phyloP scores from a whole-genome alignment of 2,888 invertebrate species.

The Spodoptera littoralis region DNA sequence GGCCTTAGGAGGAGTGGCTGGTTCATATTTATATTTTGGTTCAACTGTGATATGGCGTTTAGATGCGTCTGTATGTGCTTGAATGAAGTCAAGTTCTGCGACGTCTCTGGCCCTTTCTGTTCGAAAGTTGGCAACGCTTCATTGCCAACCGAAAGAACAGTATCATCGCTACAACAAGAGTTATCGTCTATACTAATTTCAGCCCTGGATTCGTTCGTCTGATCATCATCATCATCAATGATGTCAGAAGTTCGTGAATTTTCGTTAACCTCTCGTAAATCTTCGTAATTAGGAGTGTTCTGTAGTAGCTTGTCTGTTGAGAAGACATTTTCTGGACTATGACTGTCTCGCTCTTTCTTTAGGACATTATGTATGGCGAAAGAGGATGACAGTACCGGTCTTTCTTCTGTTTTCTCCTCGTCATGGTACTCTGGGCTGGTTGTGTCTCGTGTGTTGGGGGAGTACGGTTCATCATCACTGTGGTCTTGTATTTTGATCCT shows the following conservation, averaged over 20 bases:
- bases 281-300: conserved; percentile 82
- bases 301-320: conserved; percentile 84
- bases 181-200: conserved; percentile 87
- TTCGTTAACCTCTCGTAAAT: conserved; percentile 61
- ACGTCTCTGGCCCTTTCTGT: conserved; percentile 67
- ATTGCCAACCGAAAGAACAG: conserved; percentile 94
- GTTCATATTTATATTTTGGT: conserved; percentile 82
- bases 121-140: conserved; percentile 89
- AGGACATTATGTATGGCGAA: conserved; percentile 86
- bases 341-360: conserved; percentile 83
- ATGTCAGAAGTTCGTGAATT: conserved; percentile 71
- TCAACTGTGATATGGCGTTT: conserved; percentile 91
- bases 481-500: conserved; percentile 82
- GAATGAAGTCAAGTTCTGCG: conserved; percentile 86
- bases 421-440: conserved; percentile 81
- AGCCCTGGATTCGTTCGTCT: conserved; percentile 67
- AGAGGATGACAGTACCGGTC: conserved; percentile 76
- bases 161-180: conserved; percentile 93
- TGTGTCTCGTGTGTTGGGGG: conserved; percentile 81
- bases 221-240: conserved; percentile 75
- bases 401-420: conserved; percentile 77
- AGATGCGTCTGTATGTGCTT: conserved; percentile 91
- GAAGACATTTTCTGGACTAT: conserved; percentile 85
- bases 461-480: conserved; percentile 85
- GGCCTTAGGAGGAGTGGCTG: conserved; percentile 83